Percentiles rank a stretch among this genome's conserved stretches.
Evolutionary conservation across 2,113 vertebrate species (phyloP).

Genomic region (Centropristis striata): DNA sequence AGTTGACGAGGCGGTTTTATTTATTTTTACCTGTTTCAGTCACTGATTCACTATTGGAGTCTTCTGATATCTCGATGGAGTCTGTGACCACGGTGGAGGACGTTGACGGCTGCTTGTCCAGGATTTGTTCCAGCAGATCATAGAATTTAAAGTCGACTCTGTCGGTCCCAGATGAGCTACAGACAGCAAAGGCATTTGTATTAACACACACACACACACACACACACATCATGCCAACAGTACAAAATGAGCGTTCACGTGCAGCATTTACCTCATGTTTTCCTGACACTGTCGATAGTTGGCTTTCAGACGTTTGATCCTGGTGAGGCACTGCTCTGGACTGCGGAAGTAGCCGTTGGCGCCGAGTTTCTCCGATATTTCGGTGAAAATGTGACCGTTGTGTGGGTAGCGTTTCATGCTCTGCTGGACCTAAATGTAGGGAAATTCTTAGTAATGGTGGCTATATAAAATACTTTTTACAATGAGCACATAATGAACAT

Average conservation of each 20-base stretch:
- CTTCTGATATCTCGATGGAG: constrained; percentile 79
- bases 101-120: constrained; percentile 78
- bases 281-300: constrained; percentile 81
- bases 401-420: constrained; percentile 76
- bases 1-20: background rate
- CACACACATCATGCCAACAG: accelerated
- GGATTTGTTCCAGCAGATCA: constrained; percentile 81
- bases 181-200: accelerated
- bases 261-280: constrained; percentile 68
- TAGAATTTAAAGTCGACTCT: constrained; percentile 82
- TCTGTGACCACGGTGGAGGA: constrained; percentile 51
- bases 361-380: constrained; percentile 78
- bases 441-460: background rate
- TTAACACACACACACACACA: background rate
- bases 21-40: constrained; percentile 68
- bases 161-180: constrained; percentile 73
- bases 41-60: constrained; percentile 64
- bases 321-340: constrained; percentile 82
- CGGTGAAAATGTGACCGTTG: constrained; percentile 79
- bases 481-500: background rate
- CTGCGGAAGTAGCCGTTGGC: constrained; percentile 75
- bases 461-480: background rate
- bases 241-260: background rate
- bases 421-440: constrained; percentile 68
- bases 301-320: constrained; percentile 82